Evolutionary conservation across 2,888 invertebrate species (phyloP), one percentile per base, ranked within the genome.

Genomic region (Lasioglossum pauxillum): DNA sequence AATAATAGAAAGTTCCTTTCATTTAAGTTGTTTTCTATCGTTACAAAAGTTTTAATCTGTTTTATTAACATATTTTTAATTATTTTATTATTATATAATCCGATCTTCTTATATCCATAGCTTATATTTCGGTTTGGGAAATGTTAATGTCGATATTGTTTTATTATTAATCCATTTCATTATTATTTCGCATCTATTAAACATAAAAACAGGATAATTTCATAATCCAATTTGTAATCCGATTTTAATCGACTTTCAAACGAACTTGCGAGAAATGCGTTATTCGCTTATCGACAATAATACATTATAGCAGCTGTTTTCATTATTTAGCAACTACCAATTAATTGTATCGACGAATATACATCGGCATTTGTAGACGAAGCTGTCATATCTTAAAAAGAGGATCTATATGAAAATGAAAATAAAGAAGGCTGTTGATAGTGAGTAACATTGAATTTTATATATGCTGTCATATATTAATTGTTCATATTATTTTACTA

Each of bases 261-360:
- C 80, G 80, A 88, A 78, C 82, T 80, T 84, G 80, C 87, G 46
- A 75, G 81, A 80, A 57, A 80, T 16, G 16, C 78, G 83, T 71
- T 84, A 41, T 80, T 91, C 90, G 57, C 72, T 84, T 91, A 87
- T 91, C 82, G 76, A 57, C 76, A 88, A 91, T 90, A 91, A 90
- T 91, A 81, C 46, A 53, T 44, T 60, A 44, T 49, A 44, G 80
- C 90, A 88, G 85, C 85, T 90, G 82, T 87, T 86, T 91, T 86
- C 77, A 88, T 90, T 91, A 87, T 91, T 91, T 86, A n/a, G 71
- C 72, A 78, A 90, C 83, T 82, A 83, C 83, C 78, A 85, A 80
- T 89, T 90, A 80, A 89, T 89, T 87, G 84, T 83, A 86, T 85
- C 79, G 23, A 41, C 69, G 75, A 78, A 80, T 67, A 80, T 35